phyloP scores from a whole-genome alignment of 2,797 vertebrate genomes.

The Xenopus petersii region DNA sequence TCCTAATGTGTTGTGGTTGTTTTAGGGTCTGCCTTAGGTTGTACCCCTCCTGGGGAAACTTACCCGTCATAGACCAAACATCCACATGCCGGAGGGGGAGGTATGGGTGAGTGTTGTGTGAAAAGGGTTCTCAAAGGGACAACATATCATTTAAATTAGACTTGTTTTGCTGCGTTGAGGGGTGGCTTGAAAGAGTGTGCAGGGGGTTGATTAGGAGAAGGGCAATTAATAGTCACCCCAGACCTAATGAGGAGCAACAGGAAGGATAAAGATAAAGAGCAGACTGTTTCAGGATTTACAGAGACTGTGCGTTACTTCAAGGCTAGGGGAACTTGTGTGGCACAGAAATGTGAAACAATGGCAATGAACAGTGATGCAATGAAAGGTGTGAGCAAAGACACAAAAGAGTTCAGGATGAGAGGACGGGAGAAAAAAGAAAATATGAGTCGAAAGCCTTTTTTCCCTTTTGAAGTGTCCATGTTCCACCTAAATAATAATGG shows the following conservation, averaged over 20 bases:
- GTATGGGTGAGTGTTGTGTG: constrained; percentile 48
- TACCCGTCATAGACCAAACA: constrained; percentile 97
- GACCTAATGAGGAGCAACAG: constrained; percentile 15
- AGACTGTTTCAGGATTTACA: not conserved
- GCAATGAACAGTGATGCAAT: no score
- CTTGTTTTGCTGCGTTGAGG: constrained; percentile 11
- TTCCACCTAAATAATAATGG: no score
- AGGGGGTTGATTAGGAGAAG: not conserved
- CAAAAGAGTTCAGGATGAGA: no score
- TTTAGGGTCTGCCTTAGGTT: constrained; percentile 94
- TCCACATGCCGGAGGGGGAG: constrained; percentile 70
- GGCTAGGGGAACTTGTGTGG: no score
- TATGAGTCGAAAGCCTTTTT: no score
- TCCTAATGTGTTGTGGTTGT: constrained; percentile 68
- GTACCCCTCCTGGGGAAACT: constrained; percentile 88
- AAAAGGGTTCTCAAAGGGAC: constrained; percentile 14
- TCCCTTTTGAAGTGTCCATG: no score
- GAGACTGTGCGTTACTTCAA: not conserved
- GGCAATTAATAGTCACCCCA: constrained; percentile 13
- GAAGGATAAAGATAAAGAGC: not conserved
- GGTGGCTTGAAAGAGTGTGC: constrained; percentile 15
- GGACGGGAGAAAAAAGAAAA: no score
- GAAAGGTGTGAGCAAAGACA: no score
- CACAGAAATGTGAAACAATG: no score
- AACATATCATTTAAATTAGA: no score